A percentile compares a stretch with the other conserved stretches of the same genome.
These are phyloP conservation scores for Sorex maritimensis DNA, from an alignment of 2,797 vertebrate species.

Conservation along the genomic window DNA sequence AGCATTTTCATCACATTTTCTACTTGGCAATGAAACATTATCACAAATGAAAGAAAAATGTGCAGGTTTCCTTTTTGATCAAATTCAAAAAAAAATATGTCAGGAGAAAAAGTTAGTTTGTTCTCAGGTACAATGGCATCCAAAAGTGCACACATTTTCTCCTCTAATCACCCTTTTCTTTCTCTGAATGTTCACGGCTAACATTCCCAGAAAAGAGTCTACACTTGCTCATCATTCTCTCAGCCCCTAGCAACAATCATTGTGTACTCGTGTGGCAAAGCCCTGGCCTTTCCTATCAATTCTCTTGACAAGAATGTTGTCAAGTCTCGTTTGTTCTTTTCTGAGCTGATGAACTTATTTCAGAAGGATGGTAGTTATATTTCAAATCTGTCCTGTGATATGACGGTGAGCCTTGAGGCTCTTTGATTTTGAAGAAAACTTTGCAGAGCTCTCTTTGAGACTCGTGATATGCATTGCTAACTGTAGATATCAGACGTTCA, in stretches of 20 bases:
- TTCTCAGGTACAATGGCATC: slow-evolving; percentile 47
- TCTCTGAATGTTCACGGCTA: slow-evolving; percentile 66
- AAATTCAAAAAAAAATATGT: slow-evolving; percentile 9
- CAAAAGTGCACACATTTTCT: slow-evolving; percentile 5
- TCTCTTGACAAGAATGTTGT: slow-evolving; percentile 87
- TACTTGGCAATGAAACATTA: slow-evolving; percentile 80
- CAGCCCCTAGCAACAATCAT: slow-evolving; percentile 81
- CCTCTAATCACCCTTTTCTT: slow-evolving; percentile 74
- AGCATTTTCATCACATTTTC: slow-evolving; percentile 81
- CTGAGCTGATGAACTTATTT: slow-evolving; percentile 84
- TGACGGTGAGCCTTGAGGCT: slow-evolving; percentile 72
- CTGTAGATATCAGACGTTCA: background rate
- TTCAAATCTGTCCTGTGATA: slow-evolving; percentile 78
- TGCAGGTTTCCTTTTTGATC: slow-evolving; percentile 62
- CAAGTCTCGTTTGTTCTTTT: slow-evolving; percentile 85
- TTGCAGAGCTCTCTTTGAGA: slow-evolving; percentile 4
- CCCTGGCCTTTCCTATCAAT: slow-evolving; percentile 85
- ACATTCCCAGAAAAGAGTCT: slow-evolving; percentile 68
- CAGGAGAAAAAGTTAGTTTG: slow-evolving; percentile 71
- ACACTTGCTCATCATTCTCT: slow-evolving; percentile 77
- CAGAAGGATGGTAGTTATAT: slow-evolving; percentile 80
- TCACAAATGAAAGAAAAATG: slow-evolving; percentile 78
- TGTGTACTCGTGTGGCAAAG: slow-evolving; percentile 85
- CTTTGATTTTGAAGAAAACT: slow-evolving; percentile 50
- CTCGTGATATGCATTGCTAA: slow-evolving; percentile 27